A percentile compares a stretch with the other conserved stretches of the same genome.
These are phyloP conservation scores for Agapornis roseicollis DNA, from an alignment of 2,113 vertebrate species.

Conservation along the genomic window DNA sequence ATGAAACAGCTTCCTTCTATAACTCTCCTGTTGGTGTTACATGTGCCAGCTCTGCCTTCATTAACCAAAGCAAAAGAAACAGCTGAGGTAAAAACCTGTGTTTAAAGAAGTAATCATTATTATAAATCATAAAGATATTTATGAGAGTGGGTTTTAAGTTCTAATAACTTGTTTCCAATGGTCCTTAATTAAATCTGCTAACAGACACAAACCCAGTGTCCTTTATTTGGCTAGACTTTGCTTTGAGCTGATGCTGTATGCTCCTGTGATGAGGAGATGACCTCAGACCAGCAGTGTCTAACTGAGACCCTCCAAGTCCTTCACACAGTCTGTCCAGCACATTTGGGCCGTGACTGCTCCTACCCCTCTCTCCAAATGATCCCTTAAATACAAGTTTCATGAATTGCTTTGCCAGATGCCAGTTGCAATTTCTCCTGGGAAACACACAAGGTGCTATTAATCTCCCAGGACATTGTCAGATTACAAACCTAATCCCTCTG, in stretches of 20 bases:
- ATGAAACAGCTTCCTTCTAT: background rate
- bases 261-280: background rate
- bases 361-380: background rate
- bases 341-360: background rate
- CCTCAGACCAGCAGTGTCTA: background rate
- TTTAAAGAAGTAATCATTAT: background rate
- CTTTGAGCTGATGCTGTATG: background rate
- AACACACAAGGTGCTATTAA: background rate
- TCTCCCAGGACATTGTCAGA: background rate
- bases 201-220: background rate
- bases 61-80: background rate
- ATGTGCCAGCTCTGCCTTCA: background rate
- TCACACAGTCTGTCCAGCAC: background rate
- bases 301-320: background rate
- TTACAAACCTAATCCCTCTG: background rate
- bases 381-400: background rate
- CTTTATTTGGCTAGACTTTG: background rate
- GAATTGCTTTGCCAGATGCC: background rate
- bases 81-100: background rate
- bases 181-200: background rate
- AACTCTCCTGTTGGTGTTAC: background rate
- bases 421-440: background rate
- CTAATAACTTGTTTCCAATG: background rate
- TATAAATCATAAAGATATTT: background rate
- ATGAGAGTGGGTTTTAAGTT: background rate